Evolutionary conservation across 1,140 invertebrate genomes (phyloP), one percentile per base, ranked within the genome.

Genomic region (Sesamia nonagrioides): DNA sequence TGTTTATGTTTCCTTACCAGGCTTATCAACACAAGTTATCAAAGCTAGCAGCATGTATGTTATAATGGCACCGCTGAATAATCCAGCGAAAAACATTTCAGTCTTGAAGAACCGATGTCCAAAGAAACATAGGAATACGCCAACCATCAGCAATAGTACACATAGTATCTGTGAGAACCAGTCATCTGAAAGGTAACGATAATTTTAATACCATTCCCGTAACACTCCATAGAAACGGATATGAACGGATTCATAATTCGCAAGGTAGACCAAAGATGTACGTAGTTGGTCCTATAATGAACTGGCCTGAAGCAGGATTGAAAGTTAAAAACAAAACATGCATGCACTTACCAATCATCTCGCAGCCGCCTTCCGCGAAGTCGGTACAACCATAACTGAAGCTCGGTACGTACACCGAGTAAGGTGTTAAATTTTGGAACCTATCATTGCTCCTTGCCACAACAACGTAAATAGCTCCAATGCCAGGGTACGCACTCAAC

Each of bases 391-490:
- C 96, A 86, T 97, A 97, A 2, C 96, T 96, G 61, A 96, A 92
- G 7, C 93, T 93, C 2, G 97, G 97, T 3, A 97, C 95, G 85
- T 98, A 98, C 3, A 96, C 95, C 17, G 97, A 95, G 79, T 95
- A 95, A 4, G 11, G 45, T 93, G 95, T 1, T 48, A 21, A 7
- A 66, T 66, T 42, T 6, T 17, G 13, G 6, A 8, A 1, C 9
- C 3, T 18, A 21, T 54, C 52, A 37, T 37, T 15, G 15, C 61
- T 42, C 17, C 50, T 45, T 1, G 96, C 96, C 7, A 97, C 91
- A 17, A 96, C 95, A 0, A 92, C 96, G 84, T 96, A 97, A 40
- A 97, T 92, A 3, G 95, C 95, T 21, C 96, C 97, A 7, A 95
- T 96, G 35, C 97, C 97, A 11, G 90, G 92, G 86, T 97, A 97